A percentile compares a stretch with the other conserved stretches of the same genome.
phyloP scores from a whole-genome alignment of 2,797 vertebrate species.

The Simalia tracyae region DNA sequence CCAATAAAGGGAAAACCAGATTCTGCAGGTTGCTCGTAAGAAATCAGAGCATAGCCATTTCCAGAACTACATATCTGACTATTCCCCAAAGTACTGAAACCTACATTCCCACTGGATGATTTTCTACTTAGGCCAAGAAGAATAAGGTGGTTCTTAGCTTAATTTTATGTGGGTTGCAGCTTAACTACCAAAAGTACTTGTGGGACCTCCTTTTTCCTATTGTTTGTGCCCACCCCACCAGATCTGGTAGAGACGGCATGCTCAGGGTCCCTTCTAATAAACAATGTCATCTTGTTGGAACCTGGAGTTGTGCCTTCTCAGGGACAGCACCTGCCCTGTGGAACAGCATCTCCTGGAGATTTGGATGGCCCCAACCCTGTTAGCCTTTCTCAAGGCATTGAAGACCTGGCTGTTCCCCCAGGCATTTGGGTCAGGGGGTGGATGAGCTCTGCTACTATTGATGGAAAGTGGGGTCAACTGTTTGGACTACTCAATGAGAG shows the following conservation, averaged over 20 bases:
- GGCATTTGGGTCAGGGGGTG: neutral
- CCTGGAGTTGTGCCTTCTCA: neutral
- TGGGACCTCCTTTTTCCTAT: neutral
- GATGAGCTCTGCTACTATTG: neutral
- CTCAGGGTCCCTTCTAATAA: neutral
- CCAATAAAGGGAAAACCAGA: neutral
- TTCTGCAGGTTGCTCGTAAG: neutral
- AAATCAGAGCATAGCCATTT: neutral
- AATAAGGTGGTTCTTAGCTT: neutral
- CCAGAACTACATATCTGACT: neutral
- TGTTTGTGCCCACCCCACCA: neutral
- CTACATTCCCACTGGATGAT: neutral
- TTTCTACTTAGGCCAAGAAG: neutral
- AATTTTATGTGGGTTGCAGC: neutral
- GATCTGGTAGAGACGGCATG: neutral
- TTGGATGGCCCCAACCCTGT: neutral
- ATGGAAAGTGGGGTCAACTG: neutral
- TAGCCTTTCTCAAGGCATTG: neutral
- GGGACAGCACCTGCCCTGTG: neutral
- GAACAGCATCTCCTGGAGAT: neutral
- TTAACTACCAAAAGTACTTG: neutral
- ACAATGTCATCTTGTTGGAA: neutral
- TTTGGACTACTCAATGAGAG: neutral
- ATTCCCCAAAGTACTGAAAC: neutral
- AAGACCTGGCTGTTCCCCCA: neutral